Conservation (phyloP, 1,140 invertebrate species). For the Aphaenogaster rudis region DNA sequence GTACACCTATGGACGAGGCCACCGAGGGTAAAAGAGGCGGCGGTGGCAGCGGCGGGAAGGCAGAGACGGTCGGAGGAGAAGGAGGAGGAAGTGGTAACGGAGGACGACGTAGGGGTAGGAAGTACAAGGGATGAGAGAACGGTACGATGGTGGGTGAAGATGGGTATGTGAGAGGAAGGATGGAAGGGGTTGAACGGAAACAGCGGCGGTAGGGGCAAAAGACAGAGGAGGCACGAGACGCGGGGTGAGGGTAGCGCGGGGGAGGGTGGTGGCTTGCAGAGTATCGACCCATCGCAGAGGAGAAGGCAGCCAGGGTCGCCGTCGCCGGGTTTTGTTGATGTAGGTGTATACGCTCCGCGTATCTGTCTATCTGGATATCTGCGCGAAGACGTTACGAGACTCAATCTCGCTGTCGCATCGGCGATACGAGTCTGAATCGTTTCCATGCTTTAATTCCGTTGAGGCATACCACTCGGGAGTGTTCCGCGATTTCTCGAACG, state of each 20-base stretch:
- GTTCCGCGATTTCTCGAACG: conserved; percentile 28
- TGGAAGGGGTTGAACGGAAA: conserved; percentile 72
- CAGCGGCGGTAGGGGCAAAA: conserved; percentile 64
- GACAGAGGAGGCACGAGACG: conserved; percentile 66
- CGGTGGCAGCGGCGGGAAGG: conserved; percentile 58
- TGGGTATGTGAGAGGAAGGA: conserved; percentile 77
- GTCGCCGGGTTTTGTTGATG: conserved; percentile 85
- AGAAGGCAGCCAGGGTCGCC: conserved; percentile 83
- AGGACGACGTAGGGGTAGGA: conserved; percentile 51
- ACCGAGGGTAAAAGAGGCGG: conserved; percentile 70
- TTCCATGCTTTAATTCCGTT: conserved; percentile 38
- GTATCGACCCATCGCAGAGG: conserved; percentile 85
- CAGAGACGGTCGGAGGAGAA: conserved; percentile 70
- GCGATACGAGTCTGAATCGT: conserved; percentile 35
- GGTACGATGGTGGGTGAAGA: conserved; percentile 76
- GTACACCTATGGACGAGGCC: conserved; percentile 79
- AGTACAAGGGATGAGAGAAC: conserved; percentile 57
- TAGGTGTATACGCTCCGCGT: conserved; percentile 78
- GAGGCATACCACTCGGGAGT: conserved; percentile 1
- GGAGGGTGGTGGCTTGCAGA: conserved; percentile 82
- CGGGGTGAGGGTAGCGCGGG: conserved; percentile 65
- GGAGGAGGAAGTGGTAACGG: conserved; percentile 70
- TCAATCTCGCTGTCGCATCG: conserved; percentile 23
- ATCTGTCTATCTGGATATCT: conserved; percentile 79
- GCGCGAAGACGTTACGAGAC: conserved; percentile 73